Base-by-base conservation (phyloP, 1,140 invertebrate species). In the Aphelenchoides avenae region DNA sequence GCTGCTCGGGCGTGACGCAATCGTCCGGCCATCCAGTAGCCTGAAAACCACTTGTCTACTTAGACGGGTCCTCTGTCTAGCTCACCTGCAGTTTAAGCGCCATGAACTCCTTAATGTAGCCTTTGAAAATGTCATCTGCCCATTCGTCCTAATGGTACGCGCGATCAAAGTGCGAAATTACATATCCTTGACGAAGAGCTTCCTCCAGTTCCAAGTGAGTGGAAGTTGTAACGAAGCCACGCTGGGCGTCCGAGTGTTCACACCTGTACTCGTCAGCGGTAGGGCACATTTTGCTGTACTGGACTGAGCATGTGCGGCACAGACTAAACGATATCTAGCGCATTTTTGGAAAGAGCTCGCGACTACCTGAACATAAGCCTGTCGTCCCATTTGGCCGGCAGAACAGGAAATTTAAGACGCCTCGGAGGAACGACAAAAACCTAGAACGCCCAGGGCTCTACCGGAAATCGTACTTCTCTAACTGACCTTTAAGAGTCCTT, bases 401-500 rank as follows among this genome's bases (percentile, higher is more conserved):
- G 11, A 1, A 48, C 46, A 3, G 46, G 46, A 13, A 48, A 13
- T 31, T 48, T 36, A 3, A 27, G 22, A 11, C 42, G 11, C 13
- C 20, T 13, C 22, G 46, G 46, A 3, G 46, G 46, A 34, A 48
- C 26, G 11, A 48, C 20, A 40, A 48, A 48, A 22, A 48, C 15
- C 15, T 48, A n/a, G n/a, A n/a, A n/a, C n/a, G n/a, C n/a, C n/a
- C n/a, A n/a, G n/a, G n/a, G n/a, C n/a, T n/a, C n/a, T n/a, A n/a
- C n/a, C n/a, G n/a, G n/a, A n/a, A n/a, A n/a, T n/a, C n/a, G n/a
- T n/a, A n/a, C n/a, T n/a, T n/a, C n/a, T n/a, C n/a, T n/a, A n/a
- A n/a, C n/a, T n/a, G n/a, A n/a, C n/a, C n/a, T n/a, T 48, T 27
- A 48, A 36, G 42, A 48, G 30, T 13, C 46, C 46, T 36, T n/a